Conservation (phyloP, 2,797 vertebrate genomes). For the Muscicapa comitata region DNA sequence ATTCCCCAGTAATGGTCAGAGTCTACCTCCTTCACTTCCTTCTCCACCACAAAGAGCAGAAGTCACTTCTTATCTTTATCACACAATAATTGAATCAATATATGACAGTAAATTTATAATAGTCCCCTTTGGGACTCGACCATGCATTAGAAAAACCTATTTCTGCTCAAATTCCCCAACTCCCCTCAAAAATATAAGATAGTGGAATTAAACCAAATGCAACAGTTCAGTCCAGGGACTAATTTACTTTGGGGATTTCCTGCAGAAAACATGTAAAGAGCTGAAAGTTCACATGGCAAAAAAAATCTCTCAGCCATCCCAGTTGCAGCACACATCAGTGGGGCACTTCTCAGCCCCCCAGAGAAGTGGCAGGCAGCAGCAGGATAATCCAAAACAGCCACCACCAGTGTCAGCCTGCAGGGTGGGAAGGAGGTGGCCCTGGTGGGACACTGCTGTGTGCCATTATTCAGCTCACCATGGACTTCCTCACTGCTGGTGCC, state of each 20-base stretch:
- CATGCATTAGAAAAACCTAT: neutral
- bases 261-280: neutral
- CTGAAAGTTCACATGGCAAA: neutral
- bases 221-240: neutral
- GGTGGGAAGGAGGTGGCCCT: neutral
- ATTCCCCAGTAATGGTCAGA: neutral
- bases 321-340: neutral
- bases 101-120: neutral
- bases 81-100: neutral
- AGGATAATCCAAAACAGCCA: neutral
- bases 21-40: neutral
- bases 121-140: neutral
- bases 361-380: neutral
- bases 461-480: neutral
- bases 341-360: fast-evolving
- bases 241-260: neutral
- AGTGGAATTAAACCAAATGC: neutral
- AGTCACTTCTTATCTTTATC: neutral
- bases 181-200: neutral
- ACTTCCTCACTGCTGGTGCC: neutral
- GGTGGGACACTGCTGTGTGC: fast-evolving
- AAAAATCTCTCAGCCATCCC: neutral
- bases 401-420: neutral
- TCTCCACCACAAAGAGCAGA: neutral
- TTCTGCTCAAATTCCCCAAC: neutral